Conservation (phyloP, 1,140 invertebrate species). For the Pentalonia nigronervosa region DNA sequence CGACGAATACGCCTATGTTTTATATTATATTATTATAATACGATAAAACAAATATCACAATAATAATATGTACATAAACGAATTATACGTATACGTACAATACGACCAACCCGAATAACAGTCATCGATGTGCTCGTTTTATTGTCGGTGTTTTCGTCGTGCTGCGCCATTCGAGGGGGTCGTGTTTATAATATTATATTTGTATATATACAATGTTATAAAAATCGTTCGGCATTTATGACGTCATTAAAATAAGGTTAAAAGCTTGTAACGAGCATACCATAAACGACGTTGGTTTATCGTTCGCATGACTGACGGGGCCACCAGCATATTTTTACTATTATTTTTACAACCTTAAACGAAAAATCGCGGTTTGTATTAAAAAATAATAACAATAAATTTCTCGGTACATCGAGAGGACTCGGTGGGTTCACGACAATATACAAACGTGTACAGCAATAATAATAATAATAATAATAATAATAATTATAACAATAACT, state of each 20-base stretch:
- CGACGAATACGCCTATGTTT: not conserved
- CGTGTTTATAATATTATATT: not conserved
- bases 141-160: not conserved
- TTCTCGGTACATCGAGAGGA: slow-evolving; percentile 23
- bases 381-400: slow-evolving; percentile 49
- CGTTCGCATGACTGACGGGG: slow-evolving; percentile 53
- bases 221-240: slow-evolving; percentile 57
- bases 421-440: not conserved
- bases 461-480: not conserved
- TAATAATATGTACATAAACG: not conserved
- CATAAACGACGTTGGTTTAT: slow-evolving; percentile 52
- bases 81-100: not conserved
- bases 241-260: slow-evolving; percentile 55
- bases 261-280: slow-evolving; percentile 45
- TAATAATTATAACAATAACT: not conserved
- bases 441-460: not conserved
- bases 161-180: not conserved
- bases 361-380: slow-evolving; percentile 44
- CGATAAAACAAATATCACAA: not conserved
- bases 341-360: slow-evolving; percentile 41
- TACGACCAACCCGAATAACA: slow-evolving; percentile 1
- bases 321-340: slow-evolving; percentile 50
- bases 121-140: slow-evolving; percentile 26
- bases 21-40: no score
- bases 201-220: slow-evolving; percentile 37